Conservation (phyloP, 2,888 invertebrate genomes). For the Omphaloscelis lunosa region DNA sequence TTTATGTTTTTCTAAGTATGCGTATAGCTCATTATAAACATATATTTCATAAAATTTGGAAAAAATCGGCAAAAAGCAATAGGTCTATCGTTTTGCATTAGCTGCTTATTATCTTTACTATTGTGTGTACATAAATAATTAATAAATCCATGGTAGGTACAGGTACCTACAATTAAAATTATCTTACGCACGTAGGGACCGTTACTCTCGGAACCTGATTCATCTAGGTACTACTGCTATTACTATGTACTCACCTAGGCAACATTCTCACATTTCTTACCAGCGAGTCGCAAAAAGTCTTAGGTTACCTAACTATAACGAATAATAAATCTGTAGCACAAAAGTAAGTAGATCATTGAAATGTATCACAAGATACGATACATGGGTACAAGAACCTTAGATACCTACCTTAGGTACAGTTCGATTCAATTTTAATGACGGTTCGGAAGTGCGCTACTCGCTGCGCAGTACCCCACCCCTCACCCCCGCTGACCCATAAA, state of each 20-base stretch:
- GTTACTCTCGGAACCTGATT: conserved; percentile 23
- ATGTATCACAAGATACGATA: conserved; percentile 24
- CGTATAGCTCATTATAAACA: no score
- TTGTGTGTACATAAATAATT: no score
- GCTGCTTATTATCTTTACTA: no score
- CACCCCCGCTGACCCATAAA: no score
- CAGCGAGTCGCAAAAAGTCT: conserved; percentile 57
- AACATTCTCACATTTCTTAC: conserved; percentile 64
- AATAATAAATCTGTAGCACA: conserved; percentile 35
- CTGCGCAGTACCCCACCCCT: no score
- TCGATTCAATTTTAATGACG: no score
- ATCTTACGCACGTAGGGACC: not conserved
- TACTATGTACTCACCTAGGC: conserved; percentile 22
- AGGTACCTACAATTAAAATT: not conserved
- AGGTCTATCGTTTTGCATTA: no score
- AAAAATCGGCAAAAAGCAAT: no score
- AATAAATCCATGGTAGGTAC: not conserved
- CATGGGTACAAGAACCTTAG: not conserved
- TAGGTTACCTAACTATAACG: conserved; percentile 48
- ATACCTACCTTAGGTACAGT: not conserved
- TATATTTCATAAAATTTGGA: no score
- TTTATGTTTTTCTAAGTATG: no score
- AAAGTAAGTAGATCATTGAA: conserved; percentile 59
- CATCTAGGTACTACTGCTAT: conserved; percentile 10
- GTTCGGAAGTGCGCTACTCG: no score